A percentile compares a stretch with the other conserved stretches of the same genome.
Conservation (phyloP, 2,888 invertebrate species). For the Drosophila histrio region DNA sequence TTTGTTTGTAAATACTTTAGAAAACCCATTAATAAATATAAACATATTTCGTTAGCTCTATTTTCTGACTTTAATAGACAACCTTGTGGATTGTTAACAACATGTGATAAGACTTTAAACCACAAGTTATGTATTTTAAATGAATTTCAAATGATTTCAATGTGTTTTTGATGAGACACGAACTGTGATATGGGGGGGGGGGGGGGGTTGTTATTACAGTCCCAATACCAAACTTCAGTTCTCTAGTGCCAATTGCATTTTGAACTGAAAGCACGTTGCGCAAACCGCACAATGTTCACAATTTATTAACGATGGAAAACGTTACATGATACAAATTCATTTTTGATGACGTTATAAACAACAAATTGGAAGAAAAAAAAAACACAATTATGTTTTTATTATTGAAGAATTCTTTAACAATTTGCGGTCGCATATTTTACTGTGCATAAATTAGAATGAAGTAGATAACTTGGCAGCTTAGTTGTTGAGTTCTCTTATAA, state of each 20-base stretch:
- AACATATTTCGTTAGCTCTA: constrained; percentile 14
- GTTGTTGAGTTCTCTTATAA: too few species aligned
- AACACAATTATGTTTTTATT: constrained; percentile 15
- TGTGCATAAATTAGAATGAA: constrained; percentile 59
- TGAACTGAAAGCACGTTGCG: constrained; percentile 61
- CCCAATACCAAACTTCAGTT: constrained; percentile 5
- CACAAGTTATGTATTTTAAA: constrained; percentile 67
- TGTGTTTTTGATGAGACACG: constrained; percentile 67
- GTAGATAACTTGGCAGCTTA: too few species aligned
- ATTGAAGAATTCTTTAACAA: constrained; percentile 20
- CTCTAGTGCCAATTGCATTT: constrained; percentile 56
- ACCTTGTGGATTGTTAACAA: constrained; percentile 56
- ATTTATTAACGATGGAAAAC: constrained; percentile 1
- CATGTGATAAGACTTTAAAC: constrained; percentile 49
- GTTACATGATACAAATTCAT: constrained; percentile 64
- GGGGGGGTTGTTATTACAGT: constrained; percentile 62
- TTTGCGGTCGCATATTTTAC: constrained; percentile 16
- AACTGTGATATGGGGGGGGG: constrained; percentile 50
- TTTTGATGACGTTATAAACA: constrained; percentile 64
- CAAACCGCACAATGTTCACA: constrained; percentile 50
- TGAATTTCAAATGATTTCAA: constrained; percentile 72
- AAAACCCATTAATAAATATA: constrained; percentile 53
- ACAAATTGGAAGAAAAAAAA: constrained; percentile 13
- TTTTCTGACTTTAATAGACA: constrained; percentile 16
- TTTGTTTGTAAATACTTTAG: constrained; percentile 51